Evolutionary conservation across 2,113 vertebrate genomes (phyloP).

Genomic region (Vanacampus margaritifer): DNA sequence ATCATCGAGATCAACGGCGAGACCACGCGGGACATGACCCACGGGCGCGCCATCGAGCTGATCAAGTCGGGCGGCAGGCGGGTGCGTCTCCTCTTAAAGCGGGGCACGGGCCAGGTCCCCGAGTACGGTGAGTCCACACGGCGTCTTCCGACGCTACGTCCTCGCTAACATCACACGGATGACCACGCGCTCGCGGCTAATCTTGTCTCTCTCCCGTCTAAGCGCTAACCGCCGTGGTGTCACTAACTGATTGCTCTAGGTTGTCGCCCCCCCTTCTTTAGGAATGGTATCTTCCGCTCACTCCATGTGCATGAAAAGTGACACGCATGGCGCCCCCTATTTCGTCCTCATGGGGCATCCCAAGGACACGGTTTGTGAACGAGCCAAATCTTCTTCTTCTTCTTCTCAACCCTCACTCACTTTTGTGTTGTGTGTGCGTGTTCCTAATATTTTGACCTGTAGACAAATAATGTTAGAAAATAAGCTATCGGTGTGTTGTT

Average conservation of each 20-base stretch:
- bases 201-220: background rate
- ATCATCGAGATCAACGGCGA: conserved; percentile 99
- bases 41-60: conserved; percentile 93
- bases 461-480: background rate
- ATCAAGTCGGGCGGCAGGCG: conserved; percentile 95
- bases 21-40: conserved; percentile 95
- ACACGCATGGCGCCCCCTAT: conserved; percentile 99
- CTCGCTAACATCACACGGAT: conserved; percentile 13
- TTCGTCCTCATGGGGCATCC: conserved; percentile 99
- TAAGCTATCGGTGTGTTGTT: background rate
- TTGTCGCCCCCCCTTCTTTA: conserved; percentile 99
- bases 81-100: conserved; percentile 89
- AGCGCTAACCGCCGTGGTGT: conserved; percentile 68
- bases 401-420: conserved; percentile 53
- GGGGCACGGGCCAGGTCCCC: conserved; percentile 94
- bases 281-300: conserved; percentile 99
- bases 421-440: background rate
- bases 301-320: conserved; percentile 99
- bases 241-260: conserved; percentile 99
- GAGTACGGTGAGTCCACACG: conserved; percentile 87
- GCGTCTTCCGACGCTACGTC: background rate
- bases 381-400: conserved; percentile 85
- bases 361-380: conserved; percentile 99
- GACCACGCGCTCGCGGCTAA: background rate
- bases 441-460: background rate